These are phyloP conservation scores for Callimorpha dominula DNA, from an alignment of 2,888 invertebrate species.

Conservation along the genomic window DNA sequence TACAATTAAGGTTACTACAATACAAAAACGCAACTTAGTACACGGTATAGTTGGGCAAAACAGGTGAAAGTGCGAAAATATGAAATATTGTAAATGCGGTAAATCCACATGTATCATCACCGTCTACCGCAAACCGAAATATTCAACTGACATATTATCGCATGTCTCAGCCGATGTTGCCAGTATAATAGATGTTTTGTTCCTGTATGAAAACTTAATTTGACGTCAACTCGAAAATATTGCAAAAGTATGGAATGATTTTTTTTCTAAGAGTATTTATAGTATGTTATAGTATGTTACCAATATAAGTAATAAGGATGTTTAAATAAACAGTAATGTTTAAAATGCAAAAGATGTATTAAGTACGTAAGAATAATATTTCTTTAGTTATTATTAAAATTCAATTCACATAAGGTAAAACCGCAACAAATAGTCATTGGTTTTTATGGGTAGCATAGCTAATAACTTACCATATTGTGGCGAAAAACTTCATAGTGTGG, in stretches of 20 bases:
- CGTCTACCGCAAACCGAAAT: conserved; percentile 72
- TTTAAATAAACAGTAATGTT: too few relatives aligned
- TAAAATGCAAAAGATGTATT: too few relatives aligned
- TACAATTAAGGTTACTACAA: conserved; percentile 26
- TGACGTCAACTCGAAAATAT: too few relatives aligned
- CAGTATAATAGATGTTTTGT: conserved; percentile 24
- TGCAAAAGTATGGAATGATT: too few relatives aligned
- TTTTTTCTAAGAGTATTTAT: too few relatives aligned
- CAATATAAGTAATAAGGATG: too few relatives aligned
- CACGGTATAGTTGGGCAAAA: conserved; percentile 58
- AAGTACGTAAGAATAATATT: too few relatives aligned
- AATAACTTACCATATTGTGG: not conserved
- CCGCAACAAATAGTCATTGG: too few relatives aligned
- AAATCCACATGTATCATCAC: conserved; percentile 52
- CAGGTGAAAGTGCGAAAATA: conserved; percentile 73
- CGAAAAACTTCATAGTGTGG: not conserved
- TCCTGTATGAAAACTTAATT: not conserved
- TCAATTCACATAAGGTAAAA: too few relatives aligned
- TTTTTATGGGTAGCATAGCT: not conserved
- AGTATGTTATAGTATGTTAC: too few relatives aligned
- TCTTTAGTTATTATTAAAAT: too few relatives aligned
- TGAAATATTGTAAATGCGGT: conserved; percentile 59
- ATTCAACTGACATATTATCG: conserved; percentile 68
- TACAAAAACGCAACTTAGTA: conserved; percentile 48
- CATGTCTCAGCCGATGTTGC: conserved; percentile 47